Percentiles rank a stretch among this genome's conserved stretches.
Evolutionary conservation across 2,113 vertebrate species (phyloP).

Genomic region (Ceyx margarethae): DNA sequence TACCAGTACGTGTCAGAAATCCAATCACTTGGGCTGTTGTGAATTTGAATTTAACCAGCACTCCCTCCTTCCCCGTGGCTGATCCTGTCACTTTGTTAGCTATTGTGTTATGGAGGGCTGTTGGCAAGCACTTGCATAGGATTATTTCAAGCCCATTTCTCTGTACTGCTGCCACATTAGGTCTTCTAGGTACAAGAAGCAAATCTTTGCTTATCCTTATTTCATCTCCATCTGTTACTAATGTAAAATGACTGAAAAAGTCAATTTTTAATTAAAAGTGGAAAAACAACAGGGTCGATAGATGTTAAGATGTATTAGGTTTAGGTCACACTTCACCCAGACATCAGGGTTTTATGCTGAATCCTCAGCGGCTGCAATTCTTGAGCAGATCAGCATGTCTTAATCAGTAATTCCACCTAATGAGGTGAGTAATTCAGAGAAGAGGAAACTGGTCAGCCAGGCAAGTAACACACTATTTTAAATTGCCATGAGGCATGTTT

Average conservation of each 20-base stretch:
- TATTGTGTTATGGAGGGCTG: background rate
- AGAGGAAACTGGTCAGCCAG: background rate
- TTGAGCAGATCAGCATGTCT: background rate
- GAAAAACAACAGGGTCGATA: constrained; percentile 48
- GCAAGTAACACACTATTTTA: constrained; percentile 3
- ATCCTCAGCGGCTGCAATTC: background rate
- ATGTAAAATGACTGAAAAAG: constrained; percentile 56
- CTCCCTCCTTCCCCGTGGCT: background rate
- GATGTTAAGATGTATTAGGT: background rate
- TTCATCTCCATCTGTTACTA: constrained; percentile 26
- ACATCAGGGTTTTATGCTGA: background rate
- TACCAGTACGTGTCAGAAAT: background rate
- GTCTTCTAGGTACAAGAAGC: background rate
- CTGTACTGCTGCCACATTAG: background rate
- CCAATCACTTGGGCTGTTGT: background rate
- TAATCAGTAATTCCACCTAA: constrained; percentile 33
- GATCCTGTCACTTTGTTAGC: background rate
- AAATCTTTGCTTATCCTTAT: background rate
- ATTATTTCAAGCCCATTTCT: background rate
- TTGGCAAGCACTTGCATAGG: background rate
- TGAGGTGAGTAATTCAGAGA: constrained; percentile 33
- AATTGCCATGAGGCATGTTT: constrained; percentile 17
- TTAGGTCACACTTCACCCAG: background rate
- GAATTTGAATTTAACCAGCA: background rate
- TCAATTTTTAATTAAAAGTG: constrained; percentile 69